Conservation (phyloP, 2,888 invertebrate genomes). For the Chironomus tentans region DNA sequence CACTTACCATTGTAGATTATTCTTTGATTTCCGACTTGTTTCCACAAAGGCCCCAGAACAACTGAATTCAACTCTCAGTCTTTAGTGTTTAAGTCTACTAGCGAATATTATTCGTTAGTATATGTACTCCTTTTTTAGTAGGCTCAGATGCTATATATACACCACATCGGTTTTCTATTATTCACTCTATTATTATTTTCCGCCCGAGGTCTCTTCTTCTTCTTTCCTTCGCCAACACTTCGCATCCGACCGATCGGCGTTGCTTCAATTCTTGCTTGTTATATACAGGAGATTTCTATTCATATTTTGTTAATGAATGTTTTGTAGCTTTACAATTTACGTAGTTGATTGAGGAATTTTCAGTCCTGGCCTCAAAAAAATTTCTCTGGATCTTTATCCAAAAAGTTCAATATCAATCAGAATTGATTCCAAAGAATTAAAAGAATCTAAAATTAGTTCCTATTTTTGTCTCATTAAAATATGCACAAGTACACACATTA, state of each 20-base stretch:
- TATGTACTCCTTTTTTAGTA: conserved; percentile 27
- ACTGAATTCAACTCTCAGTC: conserved; percentile 34
- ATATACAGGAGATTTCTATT: background rate
- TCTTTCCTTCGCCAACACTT: background rate
- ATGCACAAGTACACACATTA: too few relatives aligned
- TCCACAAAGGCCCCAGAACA: conserved; percentile 43
- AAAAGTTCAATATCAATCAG: too few relatives aligned
- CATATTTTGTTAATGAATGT: background rate
- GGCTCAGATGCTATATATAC: conserved; percentile 27
- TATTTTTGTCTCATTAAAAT: too few relatives aligned
- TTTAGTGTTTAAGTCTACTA: conserved; percentile 23
- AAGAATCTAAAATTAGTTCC: too few relatives aligned
- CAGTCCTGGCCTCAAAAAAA: background rate
- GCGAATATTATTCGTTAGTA: background rate
- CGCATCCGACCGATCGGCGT: background rate
- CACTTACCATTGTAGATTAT: conserved; percentile 41
- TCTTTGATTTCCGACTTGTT: conserved; percentile 34
- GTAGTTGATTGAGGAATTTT: background rate
- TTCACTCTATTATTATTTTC: conserved; percentile 26
- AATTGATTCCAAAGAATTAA: too few relatives aligned
- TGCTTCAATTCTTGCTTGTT: background rate
- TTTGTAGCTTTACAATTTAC: background rate
- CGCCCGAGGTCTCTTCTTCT: background rate
- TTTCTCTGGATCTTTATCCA: background rate
- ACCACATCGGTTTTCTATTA: conserved; percentile 23